Evolutionary conservation across 2,888 invertebrate species (phyloP).

Genomic region (Julus scanicus): DNA sequence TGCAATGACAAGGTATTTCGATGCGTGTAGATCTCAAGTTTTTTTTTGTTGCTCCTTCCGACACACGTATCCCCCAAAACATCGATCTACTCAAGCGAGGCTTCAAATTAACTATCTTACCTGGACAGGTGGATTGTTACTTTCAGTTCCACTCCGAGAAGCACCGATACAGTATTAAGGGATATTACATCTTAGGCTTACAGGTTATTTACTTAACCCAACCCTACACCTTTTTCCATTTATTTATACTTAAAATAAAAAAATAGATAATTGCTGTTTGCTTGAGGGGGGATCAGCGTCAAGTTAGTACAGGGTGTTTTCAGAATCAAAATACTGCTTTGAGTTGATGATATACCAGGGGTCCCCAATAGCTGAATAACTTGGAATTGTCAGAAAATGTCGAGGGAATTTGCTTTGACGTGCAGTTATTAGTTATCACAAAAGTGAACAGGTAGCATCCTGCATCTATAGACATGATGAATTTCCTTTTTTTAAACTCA

Average conservation of each 20-base stretch:
- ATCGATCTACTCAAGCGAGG: slow-evolving; percentile 5
- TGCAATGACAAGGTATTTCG: slow-evolving; percentile 9
- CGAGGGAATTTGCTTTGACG: too few species aligned
- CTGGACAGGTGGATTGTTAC: slow-evolving; percentile 22
- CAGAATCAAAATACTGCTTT: too few species aligned
- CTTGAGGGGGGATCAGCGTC: not conserved
- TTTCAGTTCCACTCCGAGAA: not conserved
- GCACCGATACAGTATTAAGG: not conserved
- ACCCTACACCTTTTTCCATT: slow-evolving; percentile 2
- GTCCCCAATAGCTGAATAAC: too few species aligned
- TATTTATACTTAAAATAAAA: not conserved
- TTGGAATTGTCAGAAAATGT: too few species aligned
- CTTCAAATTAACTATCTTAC: slow-evolving; percentile 34
- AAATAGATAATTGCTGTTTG: not conserved
- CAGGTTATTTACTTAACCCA: not conserved
- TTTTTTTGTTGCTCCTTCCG: not conserved
- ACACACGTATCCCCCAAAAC: not conserved
- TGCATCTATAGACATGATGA: too few species aligned
- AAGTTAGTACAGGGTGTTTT: not conserved
- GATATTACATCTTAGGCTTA: not conserved
- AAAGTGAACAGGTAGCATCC: too few species aligned
- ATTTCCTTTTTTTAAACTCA: too few species aligned
- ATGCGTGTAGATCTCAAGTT: not conserved
- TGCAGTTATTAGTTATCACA: too few species aligned
- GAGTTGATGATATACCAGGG: too few species aligned